A percentile compares a stretch with the other conserved stretches of the same genome.
These are phyloP conservation scores for Equus quagga DNA, from an alignment of 2,113 vertebrate species.

Conservation along the genomic window DNA sequence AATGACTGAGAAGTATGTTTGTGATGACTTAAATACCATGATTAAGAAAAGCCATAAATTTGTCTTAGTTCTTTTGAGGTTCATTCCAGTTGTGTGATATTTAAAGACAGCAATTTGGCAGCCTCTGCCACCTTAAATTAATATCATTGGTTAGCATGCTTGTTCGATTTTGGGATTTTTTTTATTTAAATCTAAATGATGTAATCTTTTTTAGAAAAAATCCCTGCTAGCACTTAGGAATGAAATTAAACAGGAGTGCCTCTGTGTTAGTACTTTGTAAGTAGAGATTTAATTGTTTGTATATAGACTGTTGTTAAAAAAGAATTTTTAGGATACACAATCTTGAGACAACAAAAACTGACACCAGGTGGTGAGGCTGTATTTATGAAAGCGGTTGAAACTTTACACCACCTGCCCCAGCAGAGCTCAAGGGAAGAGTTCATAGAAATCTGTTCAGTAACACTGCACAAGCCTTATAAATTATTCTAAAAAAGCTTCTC, in stretches of 20 bases:
- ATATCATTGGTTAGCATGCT: neutral
- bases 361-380: slow-evolving; percentile 40
- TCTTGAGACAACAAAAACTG: slow-evolving; percentile 43
- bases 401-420: slow-evolving; percentile 23
- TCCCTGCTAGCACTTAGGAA: neutral
- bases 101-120: neutral
- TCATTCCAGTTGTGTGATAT: neutral
- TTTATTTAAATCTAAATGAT: slow-evolving; percentile 13
- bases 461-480: slow-evolving; percentile 59
- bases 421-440: slow-evolving; percentile 62
- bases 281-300: slow-evolving; percentile 49
- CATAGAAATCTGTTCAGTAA: slow-evolving; percentile 52
- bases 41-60: neutral
- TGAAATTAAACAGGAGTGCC: neutral
- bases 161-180: neutral
- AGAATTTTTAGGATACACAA: slow-evolving; percentile 9
- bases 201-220: neutral
- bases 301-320: slow-evolving; percentile 9
- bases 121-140: neutral
- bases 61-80: neutral
- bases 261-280: neutral
- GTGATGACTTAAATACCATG: neutral
- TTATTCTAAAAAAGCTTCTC: slow-evolving; percentile 65
- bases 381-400: slow-evolving; percentile 61
- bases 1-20: neutral